Conservation (phyloP, 2,113 vertebrate genomes). For the Ceyx melanurus region DNA sequence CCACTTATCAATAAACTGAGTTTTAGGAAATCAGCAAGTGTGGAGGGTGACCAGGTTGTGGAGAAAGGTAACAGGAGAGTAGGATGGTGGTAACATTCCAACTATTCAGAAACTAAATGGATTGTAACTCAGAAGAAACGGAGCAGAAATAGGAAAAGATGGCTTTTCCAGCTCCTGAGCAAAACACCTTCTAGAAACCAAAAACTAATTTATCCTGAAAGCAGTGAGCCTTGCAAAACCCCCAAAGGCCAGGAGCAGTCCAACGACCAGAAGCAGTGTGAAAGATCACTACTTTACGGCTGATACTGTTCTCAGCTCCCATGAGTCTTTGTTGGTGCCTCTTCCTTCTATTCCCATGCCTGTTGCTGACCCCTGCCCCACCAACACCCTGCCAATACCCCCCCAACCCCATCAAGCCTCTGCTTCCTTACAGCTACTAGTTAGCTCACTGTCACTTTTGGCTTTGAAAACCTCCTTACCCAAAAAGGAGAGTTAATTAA, state of each 20-base stretch:
- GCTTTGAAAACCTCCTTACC: not conserved
- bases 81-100: not conserved
- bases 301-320: not conserved
- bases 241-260: not conserved
- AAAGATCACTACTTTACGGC: not conserved
- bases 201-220: not conserved
- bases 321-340: not conserved
- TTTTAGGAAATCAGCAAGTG: not conserved
- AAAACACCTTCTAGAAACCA: not conserved
- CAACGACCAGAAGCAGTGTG: not conserved
- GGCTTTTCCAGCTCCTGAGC: not conserved
- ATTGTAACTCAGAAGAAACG: not conserved
- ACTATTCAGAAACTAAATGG: not conserved
- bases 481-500: not conserved
- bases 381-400: too few species aligned
- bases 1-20: not conserved
- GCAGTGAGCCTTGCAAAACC: not conserved
- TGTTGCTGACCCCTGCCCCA: not conserved
- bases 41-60: not conserved
- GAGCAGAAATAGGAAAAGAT: not conserved
- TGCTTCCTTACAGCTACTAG: not conserved
- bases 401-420: not conserved
- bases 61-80: not conserved
- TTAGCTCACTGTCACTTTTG: not conserved
- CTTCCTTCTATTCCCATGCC: not conserved